phyloP scores from a whole-genome alignment of 1,140 invertebrate species.

The Macrotrachela quadricornifera region DNA sequence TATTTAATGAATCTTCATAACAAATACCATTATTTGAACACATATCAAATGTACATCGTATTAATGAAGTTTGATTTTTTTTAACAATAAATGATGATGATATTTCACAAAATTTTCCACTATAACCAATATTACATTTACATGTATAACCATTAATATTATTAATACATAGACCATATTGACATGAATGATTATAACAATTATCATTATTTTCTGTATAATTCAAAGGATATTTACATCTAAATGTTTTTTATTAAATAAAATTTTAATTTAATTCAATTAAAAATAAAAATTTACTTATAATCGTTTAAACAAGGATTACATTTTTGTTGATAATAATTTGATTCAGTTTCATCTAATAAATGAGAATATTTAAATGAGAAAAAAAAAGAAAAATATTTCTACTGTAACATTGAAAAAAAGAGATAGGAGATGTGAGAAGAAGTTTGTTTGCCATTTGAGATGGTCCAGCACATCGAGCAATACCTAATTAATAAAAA shows the following conservation, averaged over 20 bases:
- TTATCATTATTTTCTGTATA: constrained; percentile 63
- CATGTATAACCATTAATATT: constrained; percentile 76
- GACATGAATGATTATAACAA: constrained; percentile 65
- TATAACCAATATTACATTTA: constrained; percentile 67
- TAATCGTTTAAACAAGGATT: constrained; percentile 26
- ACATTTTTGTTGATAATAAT: constrained; percentile 41
- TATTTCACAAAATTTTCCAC: constrained; percentile 76
- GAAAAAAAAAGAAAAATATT: not conserved
- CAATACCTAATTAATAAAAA: constrained; percentile 41
- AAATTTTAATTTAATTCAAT: too few species aligned
- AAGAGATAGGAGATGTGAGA: constrained; percentile 60
- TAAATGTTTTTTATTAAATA: constrained; percentile 23
- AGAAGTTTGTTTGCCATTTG: constrained; percentile 78
- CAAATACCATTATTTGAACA: too few species aligned
- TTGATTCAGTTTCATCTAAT: too few species aligned
- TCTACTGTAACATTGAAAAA: constrained; percentile 63
- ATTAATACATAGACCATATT: constrained; percentile 74
- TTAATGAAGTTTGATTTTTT: too few species aligned
- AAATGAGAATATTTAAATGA: too few species aligned
- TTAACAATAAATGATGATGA: too few species aligned
- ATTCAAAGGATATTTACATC: constrained; percentile 63
- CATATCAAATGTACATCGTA: too few species aligned
- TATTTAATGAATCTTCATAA: not conserved
- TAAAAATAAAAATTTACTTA: too few species aligned
- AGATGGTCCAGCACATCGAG: constrained; percentile 65